Base-by-base conservation (phyloP, 2,113 vertebrate species). In the Erythrocercus mccallii region DNA sequence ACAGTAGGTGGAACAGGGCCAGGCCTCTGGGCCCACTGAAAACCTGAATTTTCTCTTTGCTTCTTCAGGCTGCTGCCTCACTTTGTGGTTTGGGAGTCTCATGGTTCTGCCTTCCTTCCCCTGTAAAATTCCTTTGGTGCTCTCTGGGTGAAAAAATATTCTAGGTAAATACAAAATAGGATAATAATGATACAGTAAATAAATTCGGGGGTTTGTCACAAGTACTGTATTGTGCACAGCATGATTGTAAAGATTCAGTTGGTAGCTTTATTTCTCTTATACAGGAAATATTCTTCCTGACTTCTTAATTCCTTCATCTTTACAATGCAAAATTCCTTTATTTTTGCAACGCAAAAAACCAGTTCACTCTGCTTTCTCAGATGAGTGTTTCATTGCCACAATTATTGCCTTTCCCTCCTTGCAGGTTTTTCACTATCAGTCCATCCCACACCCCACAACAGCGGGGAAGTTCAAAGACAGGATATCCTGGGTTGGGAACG, bases 371-470 rank as follows among this genome's bases (percentile, higher is more conserved):
- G 30, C 4, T 70, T 69, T 18, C 68, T 20, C 14, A 14, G 12
- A 0, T 0, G 5, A 40, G 14, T 6, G 10, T 25, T 64, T 51
- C 28, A 37, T 7, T 54, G 27, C 12, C 25, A 0, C 40, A 24
- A 23, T 33, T 20, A 7, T 6, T 64, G 20, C 58, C 42, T 77
- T 81, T 90, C 21, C 62, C 58, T 84, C 87, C 74, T 33, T 42
- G 37, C 71, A 99, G 99, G 87, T 99, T 85, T 99, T 99, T 90
- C 98, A 99, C 90, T 99, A 99, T 76, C 98, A 97, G 48, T 98
- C 98, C 6, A 56, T 90, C 61, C 97, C 98, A 0, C 98, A 98
- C 91, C 98, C 97, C 15, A 95, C 98, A 0, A 21, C 40, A 1
- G 90, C 87, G 0, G 99, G 98, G 18, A 98, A 95, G 18, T 99